A percentile compares a stretch with the other conserved stretches of the same genome.
Conservation (phyloP, 2,113 vertebrate genomes). For the Neolamprologus cancellatus region DNA sequence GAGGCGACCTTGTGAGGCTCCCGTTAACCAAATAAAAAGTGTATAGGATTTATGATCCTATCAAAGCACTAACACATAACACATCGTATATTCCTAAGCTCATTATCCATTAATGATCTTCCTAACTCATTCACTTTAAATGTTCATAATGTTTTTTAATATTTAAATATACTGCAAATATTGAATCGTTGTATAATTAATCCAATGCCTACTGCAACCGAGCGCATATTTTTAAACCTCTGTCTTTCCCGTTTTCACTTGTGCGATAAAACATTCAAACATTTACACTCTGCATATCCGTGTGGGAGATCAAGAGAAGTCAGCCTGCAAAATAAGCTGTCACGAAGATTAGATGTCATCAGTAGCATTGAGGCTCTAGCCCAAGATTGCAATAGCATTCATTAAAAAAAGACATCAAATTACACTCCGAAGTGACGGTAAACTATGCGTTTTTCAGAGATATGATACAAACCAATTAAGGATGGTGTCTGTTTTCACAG, state of each 20-base stretch:
- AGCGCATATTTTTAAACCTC: neutral
- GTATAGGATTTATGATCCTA: neutral
- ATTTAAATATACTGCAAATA: constrained; percentile 19
- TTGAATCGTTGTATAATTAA: constrained; percentile 35
- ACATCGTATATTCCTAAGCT: neutral
- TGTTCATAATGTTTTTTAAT: constrained; percentile 9
- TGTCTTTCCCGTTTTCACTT: neutral
- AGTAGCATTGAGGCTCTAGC: neutral
- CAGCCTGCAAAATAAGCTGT: constrained; percentile 13
- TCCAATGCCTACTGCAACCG: neutral
- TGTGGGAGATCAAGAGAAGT: neutral
- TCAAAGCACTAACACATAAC: neutral
- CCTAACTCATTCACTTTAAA: constrained; percentile 12
- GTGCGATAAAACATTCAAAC: neutral
- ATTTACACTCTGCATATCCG: neutral
- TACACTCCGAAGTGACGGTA: neutral
- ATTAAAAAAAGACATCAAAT: constrained; percentile 26
- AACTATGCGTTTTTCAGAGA: neutral
- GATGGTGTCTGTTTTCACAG: neutral
- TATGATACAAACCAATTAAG: constrained; percentile 14
- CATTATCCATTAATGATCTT: constrained; percentile 25
- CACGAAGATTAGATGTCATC: constrained; percentile 29
- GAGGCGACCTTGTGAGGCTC: constrained; percentile 20
- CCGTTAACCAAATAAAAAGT: neutral
- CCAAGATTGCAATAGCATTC: neutral